These are phyloP conservation scores for Pardalotus punctatus DNA, from an alignment of 2,113 vertebrate genomes.

Conservation along the genomic window DNA sequence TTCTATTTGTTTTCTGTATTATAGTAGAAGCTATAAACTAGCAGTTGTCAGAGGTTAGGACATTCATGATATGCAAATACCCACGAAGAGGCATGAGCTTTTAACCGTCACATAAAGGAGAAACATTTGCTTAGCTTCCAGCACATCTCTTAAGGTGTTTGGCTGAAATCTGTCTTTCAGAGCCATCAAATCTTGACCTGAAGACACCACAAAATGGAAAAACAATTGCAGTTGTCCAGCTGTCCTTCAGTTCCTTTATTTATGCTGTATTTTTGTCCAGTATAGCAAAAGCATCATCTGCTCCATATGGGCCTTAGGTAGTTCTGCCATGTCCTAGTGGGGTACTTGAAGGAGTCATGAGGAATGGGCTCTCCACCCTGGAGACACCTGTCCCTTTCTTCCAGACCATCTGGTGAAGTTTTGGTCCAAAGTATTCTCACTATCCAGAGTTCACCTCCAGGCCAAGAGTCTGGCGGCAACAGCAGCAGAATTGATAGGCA, in stretches of 20 bases:
- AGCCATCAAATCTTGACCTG: background rate
- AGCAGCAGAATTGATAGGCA: background rate
- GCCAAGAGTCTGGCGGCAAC: background rate
- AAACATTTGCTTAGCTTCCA: background rate
- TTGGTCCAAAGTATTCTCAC: background rate
- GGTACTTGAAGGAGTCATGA: background rate
- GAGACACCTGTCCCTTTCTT: background rate
- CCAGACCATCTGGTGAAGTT: background rate
- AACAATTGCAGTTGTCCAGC: background rate
- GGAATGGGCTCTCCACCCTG: background rate
- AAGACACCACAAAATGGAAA: background rate
- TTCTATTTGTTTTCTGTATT: background rate
- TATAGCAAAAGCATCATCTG: background rate
- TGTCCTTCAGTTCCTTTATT: background rate
- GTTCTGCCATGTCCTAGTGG: background rate
- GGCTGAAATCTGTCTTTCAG: background rate
- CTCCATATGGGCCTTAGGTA: rapidly evolving
- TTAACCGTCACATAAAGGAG: background rate
- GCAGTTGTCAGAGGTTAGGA: background rate
- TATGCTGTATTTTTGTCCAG: background rate
- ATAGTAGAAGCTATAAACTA: background rate
- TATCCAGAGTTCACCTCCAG: background rate
- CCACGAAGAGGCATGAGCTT: background rate
- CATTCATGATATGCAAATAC: background rate
- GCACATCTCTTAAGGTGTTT: background rate